Conservation (phyloP, 2,797 vertebrate genomes). For the Mionectes olivaceus region DNA sequence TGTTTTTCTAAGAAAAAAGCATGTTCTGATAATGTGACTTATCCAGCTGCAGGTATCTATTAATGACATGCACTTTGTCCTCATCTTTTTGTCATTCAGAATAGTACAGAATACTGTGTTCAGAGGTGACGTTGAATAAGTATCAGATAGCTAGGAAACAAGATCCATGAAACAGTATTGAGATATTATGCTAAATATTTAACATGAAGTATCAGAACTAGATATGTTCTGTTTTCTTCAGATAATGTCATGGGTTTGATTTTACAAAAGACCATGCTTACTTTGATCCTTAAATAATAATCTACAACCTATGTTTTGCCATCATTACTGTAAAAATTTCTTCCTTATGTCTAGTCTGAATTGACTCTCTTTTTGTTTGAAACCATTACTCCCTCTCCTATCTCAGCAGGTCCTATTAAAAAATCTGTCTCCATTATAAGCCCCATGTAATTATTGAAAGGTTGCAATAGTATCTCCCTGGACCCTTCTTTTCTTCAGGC, state of each 20-base stretch:
- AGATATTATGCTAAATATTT: not conserved
- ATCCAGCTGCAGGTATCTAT: not conserved
- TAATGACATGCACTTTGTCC: not conserved
- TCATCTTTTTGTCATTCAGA: not conserved
- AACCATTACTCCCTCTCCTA: not conserved
- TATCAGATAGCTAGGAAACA: not conserved
- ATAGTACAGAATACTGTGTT: not conserved
- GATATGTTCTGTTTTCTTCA: not conserved
- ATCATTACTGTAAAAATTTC: not conserved
- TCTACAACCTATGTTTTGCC: not conserved
- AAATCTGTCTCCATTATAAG: not conserved
- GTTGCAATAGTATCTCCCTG: rapidly evolving
- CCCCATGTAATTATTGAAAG: not conserved
- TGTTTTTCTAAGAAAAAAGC: not conserved
- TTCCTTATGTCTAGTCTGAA: not conserved
- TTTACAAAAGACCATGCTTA: not conserved
- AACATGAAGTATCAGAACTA: not conserved
- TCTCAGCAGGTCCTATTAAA: not conserved
- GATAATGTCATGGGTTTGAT: not conserved
- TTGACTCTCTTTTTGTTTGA: not conserved
- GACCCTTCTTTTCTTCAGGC: not conserved
- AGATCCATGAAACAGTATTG: not conserved
- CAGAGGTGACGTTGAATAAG: not conserved
- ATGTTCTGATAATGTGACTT: not conserved
- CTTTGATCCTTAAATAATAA: not conserved